phyloP scores from a whole-genome alignment of 2,113 vertebrate species.

The Spheniscus mendiculus region DNA sequence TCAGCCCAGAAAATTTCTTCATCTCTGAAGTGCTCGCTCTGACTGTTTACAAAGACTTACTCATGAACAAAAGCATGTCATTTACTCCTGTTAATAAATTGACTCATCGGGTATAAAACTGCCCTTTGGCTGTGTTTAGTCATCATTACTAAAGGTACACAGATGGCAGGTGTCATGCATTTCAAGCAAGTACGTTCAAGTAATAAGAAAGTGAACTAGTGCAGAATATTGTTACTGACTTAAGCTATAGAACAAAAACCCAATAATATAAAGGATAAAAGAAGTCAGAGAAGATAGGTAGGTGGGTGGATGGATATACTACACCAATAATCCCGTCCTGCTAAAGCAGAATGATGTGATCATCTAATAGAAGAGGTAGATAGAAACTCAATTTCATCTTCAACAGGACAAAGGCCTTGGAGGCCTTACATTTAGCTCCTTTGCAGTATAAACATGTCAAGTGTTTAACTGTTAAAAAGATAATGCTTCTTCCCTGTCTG shows the following conservation, averaged over 20 bases:
- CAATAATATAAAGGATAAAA: background rate
- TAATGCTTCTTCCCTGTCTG: background rate
- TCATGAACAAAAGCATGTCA: background rate
- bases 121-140: constrained; percentile 11
- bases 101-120: constrained; percentile 13
- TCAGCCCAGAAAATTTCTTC: background rate
- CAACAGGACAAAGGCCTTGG: background rate
- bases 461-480: background rate
- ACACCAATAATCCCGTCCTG: background rate
- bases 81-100: background rate
- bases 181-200: background rate
- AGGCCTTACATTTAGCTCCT: background rate
- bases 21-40: background rate
- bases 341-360: background rate
- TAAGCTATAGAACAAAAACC: background rate
- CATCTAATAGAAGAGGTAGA: background rate
- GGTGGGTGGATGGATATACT: background rate
- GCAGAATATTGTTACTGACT: background rate
- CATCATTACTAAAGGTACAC: background rate
- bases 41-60: background rate
- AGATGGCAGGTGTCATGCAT: background rate
- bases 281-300: background rate
- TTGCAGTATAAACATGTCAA: background rate
- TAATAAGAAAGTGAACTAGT: background rate
- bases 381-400: background rate